phyloP scores from a whole-genome alignment of 2,113 vertebrate genomes.

The Taurulus bubalis region DNA sequence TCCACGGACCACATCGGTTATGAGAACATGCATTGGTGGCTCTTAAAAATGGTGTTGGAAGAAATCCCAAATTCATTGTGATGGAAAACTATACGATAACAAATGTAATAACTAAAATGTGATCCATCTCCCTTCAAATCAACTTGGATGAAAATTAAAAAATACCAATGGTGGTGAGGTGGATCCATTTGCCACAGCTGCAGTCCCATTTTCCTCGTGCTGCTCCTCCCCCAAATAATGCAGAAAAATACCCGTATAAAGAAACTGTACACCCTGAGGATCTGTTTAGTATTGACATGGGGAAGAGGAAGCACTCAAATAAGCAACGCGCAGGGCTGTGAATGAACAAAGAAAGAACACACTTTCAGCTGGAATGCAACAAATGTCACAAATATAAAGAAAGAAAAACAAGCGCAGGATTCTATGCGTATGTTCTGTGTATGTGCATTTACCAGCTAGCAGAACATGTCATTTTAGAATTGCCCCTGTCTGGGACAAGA shows the following conservation, averaged over 20 bases:
- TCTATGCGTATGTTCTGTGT: constrained; percentile 23
- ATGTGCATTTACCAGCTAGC: constrained; percentile 54
- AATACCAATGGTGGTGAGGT: not conserved
- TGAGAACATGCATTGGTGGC: not conserved
- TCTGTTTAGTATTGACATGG: constrained; percentile 54
- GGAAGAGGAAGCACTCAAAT: constrained; percentile 63
- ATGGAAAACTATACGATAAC: not conserved
- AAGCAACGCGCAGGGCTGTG: constrained; percentile 17
- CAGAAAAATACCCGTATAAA: constrained; percentile 86
- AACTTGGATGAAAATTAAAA: constrained; percentile 4
- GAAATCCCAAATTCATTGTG: not conserved
- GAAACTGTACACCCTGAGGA: constrained; percentile 85
- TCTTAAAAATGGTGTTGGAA: not conserved
- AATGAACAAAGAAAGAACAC: constrained; percentile 33
- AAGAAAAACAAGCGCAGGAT: constrained; percentile 6
- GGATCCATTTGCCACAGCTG: constrained; percentile 58
- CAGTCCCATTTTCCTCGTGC: constrained; percentile 38
- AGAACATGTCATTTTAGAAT: constrained; percentile 34
- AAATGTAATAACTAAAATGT: constrained; percentile 29
- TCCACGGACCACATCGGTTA: not conserved
- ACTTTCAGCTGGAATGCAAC: constrained; percentile 23
- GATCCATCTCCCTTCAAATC: constrained; percentile 9
- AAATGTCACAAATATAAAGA: not conserved
- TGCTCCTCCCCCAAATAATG: constrained; percentile 64
- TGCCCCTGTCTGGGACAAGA: constrained; percentile 39